phyloP scores from a whole-genome alignment of 2,113 vertebrate species.

The Puffinus mauretanicus region DNA sequence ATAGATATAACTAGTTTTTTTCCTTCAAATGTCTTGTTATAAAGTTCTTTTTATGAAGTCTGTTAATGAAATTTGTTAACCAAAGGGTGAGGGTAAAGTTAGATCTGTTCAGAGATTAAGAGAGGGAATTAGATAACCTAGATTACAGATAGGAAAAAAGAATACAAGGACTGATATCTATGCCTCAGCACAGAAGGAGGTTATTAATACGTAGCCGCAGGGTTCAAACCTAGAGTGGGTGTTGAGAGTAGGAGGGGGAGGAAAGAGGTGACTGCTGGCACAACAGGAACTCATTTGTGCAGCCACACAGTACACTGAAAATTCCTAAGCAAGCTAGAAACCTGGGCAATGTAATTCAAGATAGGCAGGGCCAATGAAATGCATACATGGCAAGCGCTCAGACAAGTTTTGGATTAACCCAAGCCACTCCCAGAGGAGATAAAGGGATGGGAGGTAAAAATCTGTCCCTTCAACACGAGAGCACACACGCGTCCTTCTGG shows the following conservation, averaged over 20 bases:
- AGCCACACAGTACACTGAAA: not conserved
- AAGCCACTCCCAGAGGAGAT: rapidly evolving
- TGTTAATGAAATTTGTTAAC: slow-evolving; percentile 8
- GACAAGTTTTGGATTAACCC: not conserved
- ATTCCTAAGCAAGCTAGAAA: not conserved
- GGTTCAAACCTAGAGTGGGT: not conserved
- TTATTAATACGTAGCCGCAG: not conserved
- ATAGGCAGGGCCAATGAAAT: not conserved
- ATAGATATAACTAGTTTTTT: not conserved
- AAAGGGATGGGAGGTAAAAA: not conserved
- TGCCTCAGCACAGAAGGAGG: not conserved
- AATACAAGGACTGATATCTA: not conserved
- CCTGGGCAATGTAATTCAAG: not conserved
- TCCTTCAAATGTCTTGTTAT: not conserved
- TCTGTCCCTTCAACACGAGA: not conserved
- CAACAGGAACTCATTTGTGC: not conserved
- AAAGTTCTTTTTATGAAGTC: not conserved
- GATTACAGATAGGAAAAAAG: not conserved
- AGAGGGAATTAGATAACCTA: not conserved
- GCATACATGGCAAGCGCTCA: not conserved
- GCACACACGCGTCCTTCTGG: not conserved
- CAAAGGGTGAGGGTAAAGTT: not conserved
- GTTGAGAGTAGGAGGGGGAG: not conserved
- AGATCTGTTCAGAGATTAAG: not conserved
- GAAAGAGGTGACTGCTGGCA: not conserved